Base-by-base conservation (phyloP, 2,113 vertebrate species). In the Ailurus styani region DNA sequence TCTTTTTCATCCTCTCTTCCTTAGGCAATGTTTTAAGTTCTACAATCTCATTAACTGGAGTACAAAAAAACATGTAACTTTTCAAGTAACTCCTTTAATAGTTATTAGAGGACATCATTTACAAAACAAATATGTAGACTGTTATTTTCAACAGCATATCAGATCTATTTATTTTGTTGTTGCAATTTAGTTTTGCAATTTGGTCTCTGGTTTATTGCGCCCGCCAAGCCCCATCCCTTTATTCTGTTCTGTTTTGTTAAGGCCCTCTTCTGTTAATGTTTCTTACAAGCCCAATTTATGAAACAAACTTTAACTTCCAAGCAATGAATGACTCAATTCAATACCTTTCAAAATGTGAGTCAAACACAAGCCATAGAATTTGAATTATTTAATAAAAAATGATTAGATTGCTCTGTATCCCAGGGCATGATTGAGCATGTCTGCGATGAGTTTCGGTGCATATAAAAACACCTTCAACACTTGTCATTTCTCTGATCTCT, bases 161-260 rank as follows among this genome's bases (percentile, higher is more conserved):
- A 93, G 21, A 91, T 98, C 96, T 95, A 97, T 88, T 98, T 98
- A 93, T 98, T 97, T 68, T 98, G 96, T 54, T 95, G 29, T 95
- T 97, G 87, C 96, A 98, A 98, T 98, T 98, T 95, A 95, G 91
- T 98, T 98, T 98, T 98, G 97, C 73, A 98, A 97, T 98, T 94
- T 96, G 57, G 91, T 98, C 62, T 78, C 93, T 94, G 64, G 6
- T 96, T 98, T 98, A 97, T 96, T 92, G 50, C 95, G 78, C 31
- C 79, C 66, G 29, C 25, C 40, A 81, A 90, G 13, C 21, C 14
- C n/a, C 54, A 75, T 94, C 78, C 89, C 91, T 95, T 93, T 96
- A 96, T 95, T 88, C 75, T 73, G 11, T 78, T 97, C 54, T 96
- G 45, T 85, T 98, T 98, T 96, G 84, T 81, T 97, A 91, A 89